phyloP scores from a whole-genome alignment of 2,888 invertebrate species.

The Clepsis dumicolana region DNA sequence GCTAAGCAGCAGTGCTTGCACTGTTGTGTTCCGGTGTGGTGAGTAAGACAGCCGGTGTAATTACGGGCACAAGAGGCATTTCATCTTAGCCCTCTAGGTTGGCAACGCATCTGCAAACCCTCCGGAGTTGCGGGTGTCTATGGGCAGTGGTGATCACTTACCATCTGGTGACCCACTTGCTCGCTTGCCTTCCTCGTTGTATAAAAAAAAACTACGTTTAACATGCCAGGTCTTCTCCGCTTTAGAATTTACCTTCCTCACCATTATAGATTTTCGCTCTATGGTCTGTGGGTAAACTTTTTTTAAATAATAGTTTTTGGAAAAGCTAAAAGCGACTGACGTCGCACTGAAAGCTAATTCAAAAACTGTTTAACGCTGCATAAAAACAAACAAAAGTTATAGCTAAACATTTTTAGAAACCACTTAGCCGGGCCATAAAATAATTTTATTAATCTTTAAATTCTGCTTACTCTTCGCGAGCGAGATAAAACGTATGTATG shows the following conservation, averaged over 20 bases:
- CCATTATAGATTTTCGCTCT: neutral
- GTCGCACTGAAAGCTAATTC: neutral
- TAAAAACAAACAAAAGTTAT: slow-evolving; percentile 17
- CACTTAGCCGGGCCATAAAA: slow-evolving; percentile 22
- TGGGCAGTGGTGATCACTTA: too few relatives aligned
- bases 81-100: too few relatives aligned
- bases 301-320: neutral
- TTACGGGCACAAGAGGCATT: too few relatives aligned
- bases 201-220: too few relatives aligned
- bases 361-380: slow-evolving; percentile 21
- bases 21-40: too few relatives aligned
- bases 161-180: too few relatives aligned
- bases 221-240: too few relatives aligned
- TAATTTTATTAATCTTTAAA: slow-evolving; percentile 18
- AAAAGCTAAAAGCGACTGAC: neutral
- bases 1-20: too few relatives aligned
- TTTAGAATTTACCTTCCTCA: neutral
- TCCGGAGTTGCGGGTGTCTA: too few relatives aligned
- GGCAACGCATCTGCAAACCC: too few relatives aligned
- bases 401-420: slow-evolving; percentile 19
- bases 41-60: too few relatives aligned
- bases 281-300: neutral
- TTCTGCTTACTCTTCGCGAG: neutral
- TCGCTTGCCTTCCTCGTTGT: too few relatives aligned
- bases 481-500: slow-evolving; percentile 39